Base-by-base conservation (phyloP, 2,113 vertebrate species). In the Zapus hudsonius region DNA sequence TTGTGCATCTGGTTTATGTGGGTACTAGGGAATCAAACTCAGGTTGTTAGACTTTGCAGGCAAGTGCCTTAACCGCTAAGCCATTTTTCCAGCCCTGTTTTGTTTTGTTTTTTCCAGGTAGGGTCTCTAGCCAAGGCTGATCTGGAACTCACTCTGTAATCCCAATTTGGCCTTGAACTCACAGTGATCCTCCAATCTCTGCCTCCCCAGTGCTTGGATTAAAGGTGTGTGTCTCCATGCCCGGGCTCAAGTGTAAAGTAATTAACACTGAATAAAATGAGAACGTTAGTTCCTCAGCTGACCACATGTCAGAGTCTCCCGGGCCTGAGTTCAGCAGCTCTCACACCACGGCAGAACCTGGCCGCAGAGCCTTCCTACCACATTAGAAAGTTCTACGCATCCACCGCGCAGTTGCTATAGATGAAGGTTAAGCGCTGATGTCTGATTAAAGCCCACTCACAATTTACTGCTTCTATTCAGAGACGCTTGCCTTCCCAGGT, bases 321-420 rank as follows among this genome's bases (percentile, higher is more conserved):
- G 40, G 67, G 7, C 33, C 36, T 3, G 33, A 4, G 17, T 13
- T 23, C 11, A 1, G 12, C n/a, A 66, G 33, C 20, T 64, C 33
- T 38, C 13, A 31, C 2, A 12, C 0, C 2, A 12, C 0, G 3
- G 23, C 75, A 31, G 15, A 17, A 17, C 76, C 10, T 10, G 47
- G 87, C 36, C 17, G 13, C 5, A 6, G 64, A 36, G 33, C 3
- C 17, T 61, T 42, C 38, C 19, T 8, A 0, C 7, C 1, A 0
- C 8, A 5, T 12, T 36, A 4, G 40, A 44, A 59, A 57, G 31
- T 23, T 17, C 89, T 22, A 7, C 1, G 0, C 27, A 57, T 13
- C 19, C 3, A 7, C 5, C 15, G 12, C n/a, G 66, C 33, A 13
- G 31, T 31, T 61, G 0, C 12, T 0, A 0, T 3, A 22, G 20